Evolutionary conservation across 2,113 vertebrate species (phyloP), one percentile per base, ranked within the genome.

Genomic region (Catharus minimus): DNA sequence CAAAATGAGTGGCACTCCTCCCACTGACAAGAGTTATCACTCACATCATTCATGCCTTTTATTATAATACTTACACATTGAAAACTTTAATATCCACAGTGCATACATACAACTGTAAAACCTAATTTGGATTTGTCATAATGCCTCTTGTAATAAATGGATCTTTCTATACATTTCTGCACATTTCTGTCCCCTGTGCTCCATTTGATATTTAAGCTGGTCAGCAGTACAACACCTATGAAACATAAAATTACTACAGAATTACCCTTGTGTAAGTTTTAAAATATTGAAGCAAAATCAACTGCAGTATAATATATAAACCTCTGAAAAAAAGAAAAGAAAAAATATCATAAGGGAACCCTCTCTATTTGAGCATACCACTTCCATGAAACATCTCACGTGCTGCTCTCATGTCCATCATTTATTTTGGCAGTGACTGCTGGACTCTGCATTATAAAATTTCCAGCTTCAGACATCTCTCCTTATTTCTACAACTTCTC

Each of bases 401-500:
- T 7, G 11, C 71, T 62, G 49, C 46, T 33, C 17, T 75, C 66
- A 19, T 2, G n/a, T 21, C 71, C 64, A 41, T 80, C 52, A 94
- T 66, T 94, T 80, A 88, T 94, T 93, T 82, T 13, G 58, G 33
- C 2, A 1, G 22, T 67, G 82, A 52, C 81, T 94, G 53, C 53
- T 71, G 55, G 68, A 94, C 67, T 93, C 94, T 90, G 86, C 84
- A 73, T 92, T 68, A 77, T 74, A 80, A 56, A 72, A 75, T 89
- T 82, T 71, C 86, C 85, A 82, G 36, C 57, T 78, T 87, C 90
- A 88, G 60, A 72, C 52, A 68, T 53, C 38, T 22, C 44, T 94
- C 46, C 72, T 69, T 28, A 2, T 78, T 87, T 67, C 88, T 82
- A n/a, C 57, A 79, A 15, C 24, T 89, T 32, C 6, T 9, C 32